A percentile compares a stretch with the other conserved stretches of the same genome.
phyloP scores from a whole-genome alignment of 1,140 invertebrate genomes.

The Caenorhabditis briggsae region DNA sequence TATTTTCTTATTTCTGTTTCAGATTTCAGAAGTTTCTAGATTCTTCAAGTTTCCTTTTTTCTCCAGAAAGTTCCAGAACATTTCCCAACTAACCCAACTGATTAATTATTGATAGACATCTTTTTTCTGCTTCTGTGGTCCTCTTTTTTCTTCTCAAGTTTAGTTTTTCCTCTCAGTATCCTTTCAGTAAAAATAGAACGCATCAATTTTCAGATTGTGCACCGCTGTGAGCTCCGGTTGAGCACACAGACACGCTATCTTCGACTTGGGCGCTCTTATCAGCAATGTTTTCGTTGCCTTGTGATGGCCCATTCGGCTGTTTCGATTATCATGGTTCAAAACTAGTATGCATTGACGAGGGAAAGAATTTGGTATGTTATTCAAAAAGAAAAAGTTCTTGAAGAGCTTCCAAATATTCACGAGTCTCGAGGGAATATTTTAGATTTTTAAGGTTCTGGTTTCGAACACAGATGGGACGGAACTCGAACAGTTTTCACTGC shows the following conservation, averaged over 20 bases:
- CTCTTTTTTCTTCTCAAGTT: not conserved
- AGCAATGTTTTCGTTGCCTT: constrained; percentile 48
- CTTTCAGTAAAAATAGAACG: not conserved
- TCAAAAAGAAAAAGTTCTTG: not conserved
- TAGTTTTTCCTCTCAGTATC: not conserved
- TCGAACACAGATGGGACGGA: constrained; percentile 4
- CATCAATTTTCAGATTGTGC: constrained; percentile 11
- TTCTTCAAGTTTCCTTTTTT: not conserved
- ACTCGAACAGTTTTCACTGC: constrained; percentile 6
- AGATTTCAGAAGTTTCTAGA: not conserved
- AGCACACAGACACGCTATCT: no score
- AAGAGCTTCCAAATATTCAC: not conserved
- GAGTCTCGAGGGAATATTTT: not conserved
- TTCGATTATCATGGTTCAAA: constrained; percentile 24
- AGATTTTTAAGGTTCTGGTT: not conserved
- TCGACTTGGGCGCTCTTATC: not conserved
- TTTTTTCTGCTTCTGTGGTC: constrained; percentile 3
- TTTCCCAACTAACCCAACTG: not conserved
- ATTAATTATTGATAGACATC: constrained; percentile 31
- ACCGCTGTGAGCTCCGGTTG: not conserved
- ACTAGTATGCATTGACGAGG: constrained; percentile 36
- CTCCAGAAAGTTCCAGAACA: no score
- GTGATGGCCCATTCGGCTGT: constrained; percentile 38
- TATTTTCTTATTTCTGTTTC: no score
- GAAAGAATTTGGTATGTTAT: not conserved